Evolutionary conservation across 2,113 vertebrate genomes (phyloP).

Genomic region (Dolichotis patagonum): DNA sequence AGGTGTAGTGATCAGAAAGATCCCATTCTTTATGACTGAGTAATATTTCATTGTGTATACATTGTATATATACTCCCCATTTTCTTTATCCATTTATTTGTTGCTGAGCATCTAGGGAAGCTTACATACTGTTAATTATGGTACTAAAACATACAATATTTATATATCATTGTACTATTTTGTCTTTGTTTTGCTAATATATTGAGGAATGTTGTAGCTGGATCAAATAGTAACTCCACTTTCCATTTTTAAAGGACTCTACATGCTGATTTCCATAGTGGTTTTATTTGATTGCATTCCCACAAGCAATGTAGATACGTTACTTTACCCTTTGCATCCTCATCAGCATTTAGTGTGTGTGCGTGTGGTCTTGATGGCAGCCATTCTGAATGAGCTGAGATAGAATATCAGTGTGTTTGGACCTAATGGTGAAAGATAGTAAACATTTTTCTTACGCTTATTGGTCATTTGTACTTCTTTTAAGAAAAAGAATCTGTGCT

Average conservation of each 20-base stretch:
- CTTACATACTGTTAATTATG: not conserved
- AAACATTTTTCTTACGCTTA: not conserved
- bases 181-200: not conserved
- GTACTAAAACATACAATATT: not conserved
- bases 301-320: not conserved
- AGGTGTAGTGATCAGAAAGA: not conserved
- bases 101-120: not conserved
- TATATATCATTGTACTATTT: not conserved
- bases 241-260: not conserved
- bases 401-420: not conserved
- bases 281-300: not conserved
- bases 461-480: not conserved
- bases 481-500: not conserved
- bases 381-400: not conserved
- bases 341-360: not conserved
- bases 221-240: not conserved
- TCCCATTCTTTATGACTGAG: not conserved
- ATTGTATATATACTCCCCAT: not conserved
- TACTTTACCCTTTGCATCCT: not conserved
- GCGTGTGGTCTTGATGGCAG: not conserved
- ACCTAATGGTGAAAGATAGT: not conserved
- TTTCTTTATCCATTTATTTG: not conserved
- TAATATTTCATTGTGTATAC: not conserved
- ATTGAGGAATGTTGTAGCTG: not conserved
- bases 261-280: not conserved